Conservation (phyloP, 2,797 vertebrate species). For the Sebastes oblongus region DNA sequence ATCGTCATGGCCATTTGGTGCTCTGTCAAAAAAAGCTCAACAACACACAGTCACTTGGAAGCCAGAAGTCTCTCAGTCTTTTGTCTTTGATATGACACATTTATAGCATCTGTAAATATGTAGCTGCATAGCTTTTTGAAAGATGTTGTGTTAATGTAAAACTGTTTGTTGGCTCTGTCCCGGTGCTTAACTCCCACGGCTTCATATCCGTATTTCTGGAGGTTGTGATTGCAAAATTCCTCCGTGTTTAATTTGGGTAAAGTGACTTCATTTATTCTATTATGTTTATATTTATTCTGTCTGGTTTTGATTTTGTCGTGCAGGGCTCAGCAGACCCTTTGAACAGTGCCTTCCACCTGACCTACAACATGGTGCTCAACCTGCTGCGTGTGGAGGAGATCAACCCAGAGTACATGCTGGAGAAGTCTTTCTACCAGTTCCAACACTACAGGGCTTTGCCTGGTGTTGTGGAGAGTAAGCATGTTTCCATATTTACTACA, state of each 20-base stretch:
- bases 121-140: slow-evolving; percentile 21
- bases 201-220: slow-evolving; percentile 15
- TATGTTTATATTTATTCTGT: background rate
- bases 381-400: slow-evolving; percentile 97
- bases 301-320: background rate
- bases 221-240: slow-evolving; percentile 9
- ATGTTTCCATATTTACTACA: background rate
- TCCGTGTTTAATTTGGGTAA: background rate
- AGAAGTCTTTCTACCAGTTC: slow-evolving; percentile 98
- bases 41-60: background rate
- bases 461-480: slow-evolving; percentile 94
- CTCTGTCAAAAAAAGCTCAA: slow-evolving; percentile 26
- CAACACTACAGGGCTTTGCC: slow-evolving; percentile 97
- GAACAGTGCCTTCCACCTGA: slow-evolving; percentile 96
- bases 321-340: slow-evolving; percentile 95
- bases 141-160: slow-evolving; percentile 18
- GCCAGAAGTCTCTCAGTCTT: slow-evolving; percentile 6
- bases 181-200: background rate
- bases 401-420: slow-evolving; percentile 98
- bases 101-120: slow-evolving; percentile 38
- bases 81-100: slow-evolving; percentile 32
- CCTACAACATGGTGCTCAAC: slow-evolving; percentile 99
- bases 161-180: slow-evolving; percentile 17
- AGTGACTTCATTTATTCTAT: background rate
- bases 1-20: slow-evolving; percentile 2